Base-by-base conservation (phyloP, 2,888 invertebrate species). In the Acrobasis repandana region DNA sequence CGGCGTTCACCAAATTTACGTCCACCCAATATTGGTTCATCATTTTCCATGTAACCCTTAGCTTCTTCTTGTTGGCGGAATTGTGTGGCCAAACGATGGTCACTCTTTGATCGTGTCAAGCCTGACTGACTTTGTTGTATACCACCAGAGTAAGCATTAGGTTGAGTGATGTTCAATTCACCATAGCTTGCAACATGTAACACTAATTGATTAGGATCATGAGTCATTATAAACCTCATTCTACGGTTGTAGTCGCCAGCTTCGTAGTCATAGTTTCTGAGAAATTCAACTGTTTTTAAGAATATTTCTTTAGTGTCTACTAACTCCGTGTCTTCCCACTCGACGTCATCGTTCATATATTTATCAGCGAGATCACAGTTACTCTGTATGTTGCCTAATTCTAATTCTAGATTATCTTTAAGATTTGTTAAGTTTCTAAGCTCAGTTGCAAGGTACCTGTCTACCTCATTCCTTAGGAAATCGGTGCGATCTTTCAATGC, bases 311-410 rank as follows among this genome's bases (percentile, higher is more conserved):
- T 99, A 62, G 98, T 97, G 79, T 98, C 98, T 93, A 98, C 97
- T 68, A 98, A 93, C 82, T 98, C 97, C 67, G 97, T 96, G 76
- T 98, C 97, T 74, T 98, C 97, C 96, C 98, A 97, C 75, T 97
- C 96, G 48, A 97, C 96, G 67, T 95, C 96, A 72, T 97, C 97
- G 78, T 95, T 96, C 94, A 98, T 97, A 82, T 98, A 96, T 85
- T 98, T 98, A 86, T 99, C 98, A 57, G 98, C 97, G 79, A 98
- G 93, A 86, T 99, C 98, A 91, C 98, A 98, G 88, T 99, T 99
- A 83, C 98, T 98, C 80, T 96, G 95, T 77, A 99, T 98, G 89
- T 99, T 99, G 71, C 96, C 95, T 81, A 98, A 96, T 91, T 99
- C 99, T 83, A 96, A 94, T 84, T 98, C 98, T 74, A 99, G 93